Base-by-base conservation (phyloP, 2,113 vertebrate genomes). In the Tupaia chinensis region DNA sequence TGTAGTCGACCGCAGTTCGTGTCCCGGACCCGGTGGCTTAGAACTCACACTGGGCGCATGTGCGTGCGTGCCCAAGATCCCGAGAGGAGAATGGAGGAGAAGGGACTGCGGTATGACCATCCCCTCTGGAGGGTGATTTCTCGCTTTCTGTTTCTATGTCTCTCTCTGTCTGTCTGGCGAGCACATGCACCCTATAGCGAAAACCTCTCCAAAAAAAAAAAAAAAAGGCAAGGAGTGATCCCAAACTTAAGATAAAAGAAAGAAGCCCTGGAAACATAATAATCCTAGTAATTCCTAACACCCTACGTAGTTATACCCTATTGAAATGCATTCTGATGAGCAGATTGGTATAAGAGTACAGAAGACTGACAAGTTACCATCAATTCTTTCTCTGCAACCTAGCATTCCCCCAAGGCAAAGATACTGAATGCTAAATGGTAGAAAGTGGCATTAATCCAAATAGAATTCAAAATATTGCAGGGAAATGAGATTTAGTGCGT, bases 401-500 rank as follows among this genome's bases (percentile, higher is more conserved):
- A 93, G 23, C 27, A 76, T 0, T 29, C 19, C 69, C 69, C 27
- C 65, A 83, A 82, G 73, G 9, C 77, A 32, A 78, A 87, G 70
- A 66, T 58, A 17, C 25, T 88, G 22, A 91, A 79, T 72, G 23
- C 7, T 70, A n/a, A 87, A 78, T 73, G 85, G 83, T 34, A 89
- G 76, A 77, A 73, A 87, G 29, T 10, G 58, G 29, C 34, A 77
- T 66, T 66, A 83, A 91, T 87, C 95, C 73, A 93, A 90, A 74
- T 90, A 54, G 10, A 69, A 90, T 93, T 86, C 69, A 74, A 14
- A 74, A 14, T 74, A 73, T 11, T 93, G 7, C 12, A 91, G 19
- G 65, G n/a, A 74, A 96, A 85, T 80, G 29, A 69, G 91, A 87
- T 87, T 95, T 69, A 87, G 60, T 61, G 79, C 82, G 87, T 68